Evolutionary conservation across 2,113 vertebrate genomes (phyloP).

Genomic region (Mionectes macconnelli): DNA sequence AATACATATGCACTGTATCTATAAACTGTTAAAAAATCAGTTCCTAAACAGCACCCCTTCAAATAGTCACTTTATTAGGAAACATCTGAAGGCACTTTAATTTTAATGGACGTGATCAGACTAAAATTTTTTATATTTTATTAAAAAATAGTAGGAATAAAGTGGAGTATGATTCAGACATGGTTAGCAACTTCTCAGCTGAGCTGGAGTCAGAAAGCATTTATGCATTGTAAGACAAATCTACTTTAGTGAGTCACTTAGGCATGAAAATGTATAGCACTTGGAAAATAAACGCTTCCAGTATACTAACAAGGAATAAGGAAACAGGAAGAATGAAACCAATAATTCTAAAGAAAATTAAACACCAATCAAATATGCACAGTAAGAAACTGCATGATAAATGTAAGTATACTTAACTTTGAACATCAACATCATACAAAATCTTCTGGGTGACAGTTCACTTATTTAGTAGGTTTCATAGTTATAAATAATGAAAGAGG

Average conservation of each 20-base stretch:
- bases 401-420: conserved; percentile 53
- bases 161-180: background rate
- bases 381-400: conserved; percentile 52
- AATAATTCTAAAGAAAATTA: conserved; percentile 29
- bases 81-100: conserved; percentile 33
- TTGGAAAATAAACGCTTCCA: background rate
- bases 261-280: background rate
- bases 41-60: background rate
- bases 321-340: background rate
- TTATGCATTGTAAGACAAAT: background rate
- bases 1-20: conserved; percentile 26
- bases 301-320: background rate
- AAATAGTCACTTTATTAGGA: conserved; percentile 10
- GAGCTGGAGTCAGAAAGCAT: background rate
- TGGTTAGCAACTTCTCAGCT: background rate
- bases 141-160: background rate
- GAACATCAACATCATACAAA: conserved; percentile 24
- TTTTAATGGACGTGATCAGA: conserved; percentile 2
- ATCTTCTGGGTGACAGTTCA: conserved; percentile 61
- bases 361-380: conserved; percentile 35
- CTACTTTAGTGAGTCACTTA: conserved; percentile 24
- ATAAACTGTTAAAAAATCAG: conserved; percentile 15
- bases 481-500: conserved; percentile 41
- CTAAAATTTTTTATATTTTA: background rate
- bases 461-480: conserved; percentile 56